Base-by-base conservation (phyloP, 2,113 vertebrate species). In the Grammomys dolichurus region DNA sequence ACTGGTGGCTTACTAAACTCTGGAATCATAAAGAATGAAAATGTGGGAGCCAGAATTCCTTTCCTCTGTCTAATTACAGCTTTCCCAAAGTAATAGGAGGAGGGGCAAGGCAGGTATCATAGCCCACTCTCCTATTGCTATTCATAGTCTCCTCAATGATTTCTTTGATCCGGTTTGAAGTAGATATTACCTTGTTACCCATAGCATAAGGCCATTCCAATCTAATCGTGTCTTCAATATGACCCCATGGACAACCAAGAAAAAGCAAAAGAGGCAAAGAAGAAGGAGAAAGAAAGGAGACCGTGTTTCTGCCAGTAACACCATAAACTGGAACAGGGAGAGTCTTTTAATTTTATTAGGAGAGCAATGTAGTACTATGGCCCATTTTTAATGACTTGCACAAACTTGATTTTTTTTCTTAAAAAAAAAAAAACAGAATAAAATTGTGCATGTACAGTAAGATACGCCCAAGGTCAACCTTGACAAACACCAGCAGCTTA, bases 11-110 rank as follows among this genome's bases (percentile, higher is more conserved):
- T 31, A 56, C 2, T 60, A 84, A 51, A 86, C 65, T 81, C 88
- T 72, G 24, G 72, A 85, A 85, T 31, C 67, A 69, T 1, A 33
- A 76, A 77, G 75, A 86, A 51, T n/a, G 76, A 11, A 17, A 86
- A 19, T 33, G 54, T 48, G 76, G 58, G 7, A 88, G 31, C 51
- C 67, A 82, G 36, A 92, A 87, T 78, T 56, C 10, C 73, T 93
- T 91, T 84, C 56, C 70, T 93, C 22, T 70, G 7, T 56, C 92
- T 95, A 72, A 93, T 86, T 77, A 48, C 19, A n/a, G 33, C 3
- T 28, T 95, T 93, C 69, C 82, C 87, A 65, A 70, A 69, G n/a
- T 46, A 91, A 89, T 73, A 20, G 43, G 46, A 91, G 90, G 17
- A n/a, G 65, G 31, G 67, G 13, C 51, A 63, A 54, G 14, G 33